Evolutionary conservation across 1,140 invertebrate species (phyloP), one percentile per base, ranked within the genome.

Genomic region (Hypothenemus hampei): DNA sequence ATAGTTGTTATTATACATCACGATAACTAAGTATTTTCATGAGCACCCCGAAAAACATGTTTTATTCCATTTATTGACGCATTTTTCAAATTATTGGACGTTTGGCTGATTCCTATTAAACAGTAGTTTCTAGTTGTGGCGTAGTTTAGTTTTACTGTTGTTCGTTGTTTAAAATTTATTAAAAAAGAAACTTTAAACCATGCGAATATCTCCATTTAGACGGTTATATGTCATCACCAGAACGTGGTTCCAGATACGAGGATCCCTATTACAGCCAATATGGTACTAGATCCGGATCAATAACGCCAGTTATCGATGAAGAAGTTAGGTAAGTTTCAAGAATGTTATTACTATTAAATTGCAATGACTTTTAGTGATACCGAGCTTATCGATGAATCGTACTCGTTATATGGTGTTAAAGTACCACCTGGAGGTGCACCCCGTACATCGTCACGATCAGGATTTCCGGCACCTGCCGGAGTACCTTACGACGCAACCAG

Each of bases 231-330:
- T 91, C 88, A 47, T 93, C 89, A 11, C 89, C 90, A 0, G 91
- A 93, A 67, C 77, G 89, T 41, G 79, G 81, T 7, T 81, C 83
- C 29, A 74, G 83, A 15, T 91, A 89, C 64, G 89, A 92, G 66
- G 89, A 92, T 68, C 87, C 88, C 0, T 92, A 92, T 71, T 92
- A 92, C 65, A 82, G 85, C 11, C 86, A 89, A 65, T 90, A 87
- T 66, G 76, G 77, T 0, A 76, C 81, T 0, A 72, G 86, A 44
- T 84, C 87, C 3, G 80, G 83, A 23, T 84, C 83, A 4, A 88
- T 91, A 26, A 90, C 91, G 7, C 89, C 91, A 1, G 84, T 90
- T 16, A 92, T 94, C 52, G 91, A 95, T 68, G 91, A 94, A 71
- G 91, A 95, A 75, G 79, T 91, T 36, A 87, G 87, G 85, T 90